Evolutionary conservation across 2,888 invertebrate species (phyloP).

Genomic region (Conomelus anceps): DNA sequence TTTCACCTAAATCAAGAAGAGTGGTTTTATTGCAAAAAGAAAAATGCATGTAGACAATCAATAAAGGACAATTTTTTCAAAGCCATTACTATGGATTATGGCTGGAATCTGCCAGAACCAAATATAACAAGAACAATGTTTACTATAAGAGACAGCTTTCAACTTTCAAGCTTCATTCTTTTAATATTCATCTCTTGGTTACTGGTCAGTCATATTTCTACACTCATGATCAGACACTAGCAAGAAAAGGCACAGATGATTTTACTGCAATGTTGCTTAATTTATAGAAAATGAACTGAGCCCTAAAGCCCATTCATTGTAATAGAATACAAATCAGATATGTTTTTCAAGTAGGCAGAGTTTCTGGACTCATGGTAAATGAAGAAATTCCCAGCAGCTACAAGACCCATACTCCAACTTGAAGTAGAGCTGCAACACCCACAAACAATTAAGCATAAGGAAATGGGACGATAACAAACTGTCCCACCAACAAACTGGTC

Average conservation of each 20-base stretch:
- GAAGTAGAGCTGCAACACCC: not conserved
- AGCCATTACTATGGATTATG: conserved; percentile 10
- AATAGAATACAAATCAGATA: not conserved
- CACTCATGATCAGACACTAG: conserved; percentile 12
- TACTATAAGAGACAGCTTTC: conserved; percentile 12
- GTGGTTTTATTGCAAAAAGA: conserved; percentile 6
- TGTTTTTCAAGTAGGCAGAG: not conserved
- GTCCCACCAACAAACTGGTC: no score
- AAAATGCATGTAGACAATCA: not conserved
- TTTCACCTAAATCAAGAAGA: not conserved
- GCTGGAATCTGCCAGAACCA: not conserved
- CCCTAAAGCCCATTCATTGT: not conserved
- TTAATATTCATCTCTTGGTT: conserved; percentile 7
- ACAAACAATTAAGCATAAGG: conserved; percentile 2
- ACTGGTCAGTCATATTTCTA: not conserved
- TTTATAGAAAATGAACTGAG: not conserved
- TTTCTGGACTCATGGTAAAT: not conserved
- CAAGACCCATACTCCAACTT: not conserved
- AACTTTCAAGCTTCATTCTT: not conserved
- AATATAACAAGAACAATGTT: conserved; percentile 18
- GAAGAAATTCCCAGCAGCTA: not conserved
- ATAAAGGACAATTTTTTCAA: not conserved
- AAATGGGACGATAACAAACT: no score
- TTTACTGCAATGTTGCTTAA: conserved; percentile 1
- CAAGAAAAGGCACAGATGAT: conserved; percentile 17